phyloP scores from a whole-genome alignment of 2,797 vertebrate genomes.

The Melanotaenia boesemani region DNA sequence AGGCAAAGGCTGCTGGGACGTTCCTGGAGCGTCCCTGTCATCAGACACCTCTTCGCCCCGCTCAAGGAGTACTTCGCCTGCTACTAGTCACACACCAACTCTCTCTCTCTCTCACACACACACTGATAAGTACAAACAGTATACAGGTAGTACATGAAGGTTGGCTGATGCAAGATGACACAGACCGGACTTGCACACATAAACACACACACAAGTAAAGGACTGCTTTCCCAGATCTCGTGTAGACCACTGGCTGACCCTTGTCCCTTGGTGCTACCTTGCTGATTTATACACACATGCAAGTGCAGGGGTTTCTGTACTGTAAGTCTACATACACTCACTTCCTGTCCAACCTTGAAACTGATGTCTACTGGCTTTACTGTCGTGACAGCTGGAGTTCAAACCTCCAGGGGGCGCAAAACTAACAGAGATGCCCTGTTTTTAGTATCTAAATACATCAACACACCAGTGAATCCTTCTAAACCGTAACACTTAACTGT shows the following conservation, averaged over 20 bases:
- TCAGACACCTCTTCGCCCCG: constrained; percentile 95
- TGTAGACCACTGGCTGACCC: constrained; percentile 70
- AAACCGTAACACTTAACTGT: constrained; percentile 53
- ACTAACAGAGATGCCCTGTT: constrained; percentile 46
- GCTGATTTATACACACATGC: constrained; percentile 52
- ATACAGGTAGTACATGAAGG: constrained; percentile 69
- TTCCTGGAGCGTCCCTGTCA: constrained; percentile 96
- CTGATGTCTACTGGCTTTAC: constrained; percentile 74
- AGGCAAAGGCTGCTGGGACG: constrained; percentile 93
- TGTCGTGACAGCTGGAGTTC: constrained; percentile 49
- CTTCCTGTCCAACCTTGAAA: constrained; percentile 70
- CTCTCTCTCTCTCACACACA: constrained; percentile 35
- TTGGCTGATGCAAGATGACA: constrained; percentile 65
- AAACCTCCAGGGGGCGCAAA: constrained; percentile 52
- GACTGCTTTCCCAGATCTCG: constrained; percentile 67
- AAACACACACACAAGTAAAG: constrained; percentile 57
- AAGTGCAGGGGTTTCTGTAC: constrained; percentile 54
- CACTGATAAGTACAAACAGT: constrained; percentile 48
- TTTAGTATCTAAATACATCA: constrained; percentile 37
- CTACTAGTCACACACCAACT: constrained; percentile 83
- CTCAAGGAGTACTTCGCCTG: constrained; percentile 99
- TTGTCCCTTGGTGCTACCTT: constrained; percentile 76
- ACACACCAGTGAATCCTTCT: constrained; percentile 52
- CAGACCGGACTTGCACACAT: constrained; percentile 43
- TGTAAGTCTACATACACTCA: constrained; percentile 57